Base-by-base conservation (phyloP, 2,888 invertebrate species). In the Sisyra nigra region DNA sequence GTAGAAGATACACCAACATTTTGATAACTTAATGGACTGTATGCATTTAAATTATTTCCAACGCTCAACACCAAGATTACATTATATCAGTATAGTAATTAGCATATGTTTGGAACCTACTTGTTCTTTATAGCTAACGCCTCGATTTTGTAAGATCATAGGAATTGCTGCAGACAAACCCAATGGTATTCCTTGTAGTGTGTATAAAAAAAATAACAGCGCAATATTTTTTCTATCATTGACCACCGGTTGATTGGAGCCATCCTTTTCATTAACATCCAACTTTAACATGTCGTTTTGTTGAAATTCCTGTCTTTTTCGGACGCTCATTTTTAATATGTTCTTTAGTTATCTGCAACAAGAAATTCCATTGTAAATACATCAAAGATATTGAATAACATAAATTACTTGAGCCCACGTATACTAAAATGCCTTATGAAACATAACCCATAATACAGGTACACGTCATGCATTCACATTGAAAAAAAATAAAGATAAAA, bases 91-190 rank as follows among this genome's bases (percentile, higher is more conserved):
- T n/a, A n/a, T n/a, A n/a, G n/a, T n/a, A n/a, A n/a, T n/a, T n/a
- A n/a, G 5, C 13, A 29, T 33, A 3, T 10, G 14, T 13, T 15
- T 6, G 10, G 8, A 11, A 14, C 46, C 50, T 58, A 74, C 82
- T 71, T 98, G 97, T 60, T 97, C 87, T 52, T 82, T 85, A 60
- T 97, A 98, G 47, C 85, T 88, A 43, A 92, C 87, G 45, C 89
- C 85, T 44, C 86, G 74, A 60, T 92, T 89, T 59, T 92, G 91
- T 44, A 98, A 68, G 42, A 98, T 72, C 84, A 97, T 89, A 1
- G 98, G 97, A 51, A 98, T 82, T 19, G 94, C 91, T 14, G 87
- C 83, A 34, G 88, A 88, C 19, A 98, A 65, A 1, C 98, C 98
- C 3, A 99, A 66, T 1, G 98, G 98, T 59, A 89, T 85, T 5